phyloP scores from a whole-genome alignment of 2,797 vertebrate genomes.

The Limnodromus scolopaceus region DNA sequence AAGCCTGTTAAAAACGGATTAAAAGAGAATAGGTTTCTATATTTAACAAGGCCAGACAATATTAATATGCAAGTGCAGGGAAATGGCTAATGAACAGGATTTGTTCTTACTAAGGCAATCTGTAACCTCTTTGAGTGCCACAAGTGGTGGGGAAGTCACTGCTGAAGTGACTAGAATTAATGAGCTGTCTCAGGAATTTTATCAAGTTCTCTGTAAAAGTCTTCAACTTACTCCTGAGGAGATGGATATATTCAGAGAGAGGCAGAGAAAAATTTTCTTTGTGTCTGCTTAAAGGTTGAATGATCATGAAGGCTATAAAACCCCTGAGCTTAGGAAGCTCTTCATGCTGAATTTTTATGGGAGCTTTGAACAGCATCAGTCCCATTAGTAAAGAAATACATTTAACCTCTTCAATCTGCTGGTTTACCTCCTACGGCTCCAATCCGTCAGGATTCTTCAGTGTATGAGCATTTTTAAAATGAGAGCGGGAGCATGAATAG shows the following conservation, averaged over 20 bases:
- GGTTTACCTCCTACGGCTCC: conserved; percentile 8
- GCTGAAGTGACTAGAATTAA: conserved; percentile 23
- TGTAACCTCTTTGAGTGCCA: background rate
- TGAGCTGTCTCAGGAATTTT: conserved; percentile 19
- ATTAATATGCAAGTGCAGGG: conserved; percentile 16
- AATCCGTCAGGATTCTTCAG: background rate
- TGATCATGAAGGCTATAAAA: conserved; percentile 24
- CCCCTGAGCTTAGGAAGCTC: background rate
- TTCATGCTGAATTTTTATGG: conserved; percentile 23
- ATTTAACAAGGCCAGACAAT: conserved; percentile 36
- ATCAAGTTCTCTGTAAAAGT: background rate
- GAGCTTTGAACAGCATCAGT: background rate
- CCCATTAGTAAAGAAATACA: conserved; percentile 24
- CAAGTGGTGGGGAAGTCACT: background rate
- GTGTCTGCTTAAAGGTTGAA: conserved; percentile 24
- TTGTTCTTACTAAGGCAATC: background rate
- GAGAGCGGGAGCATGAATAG: background rate
- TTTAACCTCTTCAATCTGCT: conserved; percentile 21
- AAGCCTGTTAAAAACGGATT: background rate
- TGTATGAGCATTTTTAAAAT: background rate
- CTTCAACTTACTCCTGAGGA: background rate
- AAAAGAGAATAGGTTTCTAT: conserved; percentile 14
- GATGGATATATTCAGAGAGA: conserved; percentile 33
- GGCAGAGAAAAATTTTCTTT: conserved; percentile 1
- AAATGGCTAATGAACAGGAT: background rate